Base-by-base conservation (phyloP, 2,113 vertebrate genomes). In the Semnornis frantzii region DNA sequence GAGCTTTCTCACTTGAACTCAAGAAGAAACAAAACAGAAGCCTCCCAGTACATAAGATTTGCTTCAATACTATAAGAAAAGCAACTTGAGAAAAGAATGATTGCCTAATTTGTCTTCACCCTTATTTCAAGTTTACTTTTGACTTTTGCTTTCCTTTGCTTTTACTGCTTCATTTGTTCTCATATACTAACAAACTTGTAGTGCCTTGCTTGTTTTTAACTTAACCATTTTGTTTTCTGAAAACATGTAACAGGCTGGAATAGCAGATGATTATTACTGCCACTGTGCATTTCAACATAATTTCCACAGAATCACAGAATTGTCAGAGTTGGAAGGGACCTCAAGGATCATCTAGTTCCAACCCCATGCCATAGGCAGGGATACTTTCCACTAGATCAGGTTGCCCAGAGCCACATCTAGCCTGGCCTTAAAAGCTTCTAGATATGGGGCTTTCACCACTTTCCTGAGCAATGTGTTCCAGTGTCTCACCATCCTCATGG, bases 1-100 rank as follows among this genome's bases (percentile, higher is more conserved):
- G 42, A 23, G 33, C 57, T 60, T 89, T 89, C 8, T 6, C 28
- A 60, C 57, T 73, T 82, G 69, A 85, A 93, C 50, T 31, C 31
- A 73, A 82, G 42, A 91, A 89, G 37, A 92, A 89, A 79, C 91
- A 79, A 85, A 92, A 93, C 11, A 19, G 79, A 92, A 79, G 86
- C 42, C 7, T 90, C 52, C 33, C 28, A 48, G 23, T 80, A 76
- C 66, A 16, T 50, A 89, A 73, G 25, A 65, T 59, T 50, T 73
- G 4, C 76, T 94, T 69, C 54, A 85, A 27, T 46, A 57, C 7
- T 69, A 21, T 75, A 65, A 69, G 60, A 54, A n/a, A 85, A 78
- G 9, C 4, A 79, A 44, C 50, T 34, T 0, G 10, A 54, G 17
- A 74, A 85, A 82, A 59, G 6, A 79, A 60, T 2, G 4, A 3